phyloP scores from a whole-genome alignment of 2,797 vertebrate species.

The Melanotaenia trifasciata region DNA sequence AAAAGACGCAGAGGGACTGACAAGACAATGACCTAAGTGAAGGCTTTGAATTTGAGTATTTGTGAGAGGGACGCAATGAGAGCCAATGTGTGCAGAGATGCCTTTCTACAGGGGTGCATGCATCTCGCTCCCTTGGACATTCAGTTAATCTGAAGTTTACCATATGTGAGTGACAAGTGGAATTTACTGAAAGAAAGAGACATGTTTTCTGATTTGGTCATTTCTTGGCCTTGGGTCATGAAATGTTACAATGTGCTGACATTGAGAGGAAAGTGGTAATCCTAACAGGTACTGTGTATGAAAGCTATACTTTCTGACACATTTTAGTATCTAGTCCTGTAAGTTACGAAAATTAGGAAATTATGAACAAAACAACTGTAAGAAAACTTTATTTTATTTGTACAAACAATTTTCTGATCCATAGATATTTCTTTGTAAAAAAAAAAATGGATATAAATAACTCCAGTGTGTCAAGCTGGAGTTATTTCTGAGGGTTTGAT shows the following conservation, averaged over 20 bases:
- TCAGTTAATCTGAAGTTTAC: slow-evolving; percentile 7
- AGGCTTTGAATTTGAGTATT: slow-evolving; percentile 40
- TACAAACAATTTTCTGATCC: too few species aligned
- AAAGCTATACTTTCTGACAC: not conserved
- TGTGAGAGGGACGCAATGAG: slow-evolving; percentile 12
- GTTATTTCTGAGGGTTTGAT: not conserved
- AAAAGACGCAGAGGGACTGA: slow-evolving; percentile 77
- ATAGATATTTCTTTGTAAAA: not conserved
- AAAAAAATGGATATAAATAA: not conserved
- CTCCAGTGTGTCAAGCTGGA: not conserved
- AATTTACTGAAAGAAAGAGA: slow-evolving; percentile 29
- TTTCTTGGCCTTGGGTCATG: slow-evolving; percentile 11
- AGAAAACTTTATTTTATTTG: not conserved
- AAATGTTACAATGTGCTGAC: slow-evolving; percentile 11
- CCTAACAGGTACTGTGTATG: not conserved
- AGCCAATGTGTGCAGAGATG: not conserved
- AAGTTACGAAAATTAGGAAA: not conserved
- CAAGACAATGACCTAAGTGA: slow-evolving; percentile 68
- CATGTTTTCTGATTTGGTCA: slow-evolving; percentile 19
- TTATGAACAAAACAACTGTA: not conserved
- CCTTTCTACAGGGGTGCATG: not conserved
- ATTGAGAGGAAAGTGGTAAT: slow-evolving; percentile 11
- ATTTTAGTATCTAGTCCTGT: not conserved
- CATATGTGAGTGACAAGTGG: slow-evolving; percentile 36
- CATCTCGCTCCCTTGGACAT: slow-evolving; percentile 3